A percentile compares a stretch with the other conserved stretches of the same genome.
Evolutionary conservation across 2,113 vertebrate species (phyloP).

Genomic region (Galemys pyrenaicus): DNA sequence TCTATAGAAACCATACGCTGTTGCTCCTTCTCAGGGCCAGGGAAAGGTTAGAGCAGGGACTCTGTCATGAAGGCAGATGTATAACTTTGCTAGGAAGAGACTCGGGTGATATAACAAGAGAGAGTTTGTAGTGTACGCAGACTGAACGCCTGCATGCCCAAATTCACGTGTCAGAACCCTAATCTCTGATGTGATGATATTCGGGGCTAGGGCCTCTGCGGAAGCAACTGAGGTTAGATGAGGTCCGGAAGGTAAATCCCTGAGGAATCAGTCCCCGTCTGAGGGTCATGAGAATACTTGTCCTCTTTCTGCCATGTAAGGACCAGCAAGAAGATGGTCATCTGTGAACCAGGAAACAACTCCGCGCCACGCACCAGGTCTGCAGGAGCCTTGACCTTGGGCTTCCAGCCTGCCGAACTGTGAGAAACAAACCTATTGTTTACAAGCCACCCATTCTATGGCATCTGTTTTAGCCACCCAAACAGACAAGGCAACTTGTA

Average conservation of each 20-base stretch:
- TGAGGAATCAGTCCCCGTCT: background rate
- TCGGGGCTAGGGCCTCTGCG: background rate
- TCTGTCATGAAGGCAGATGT: background rate
- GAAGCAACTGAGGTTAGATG: background rate
- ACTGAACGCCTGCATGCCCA: background rate
- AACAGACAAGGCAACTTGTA: background rate
- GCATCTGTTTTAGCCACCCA: background rate
- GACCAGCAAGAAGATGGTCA: background rate
- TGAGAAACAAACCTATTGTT: background rate
- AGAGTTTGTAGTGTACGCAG: background rate
- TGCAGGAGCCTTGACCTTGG: background rate
- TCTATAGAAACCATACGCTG: background rate
- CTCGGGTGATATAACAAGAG: background rate
- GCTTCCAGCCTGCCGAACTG: background rate
- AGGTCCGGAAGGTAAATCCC: background rate
- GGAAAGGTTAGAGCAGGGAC: background rate
- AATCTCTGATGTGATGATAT: background rate
- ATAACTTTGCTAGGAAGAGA: background rate
- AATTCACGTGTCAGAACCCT: background rate
- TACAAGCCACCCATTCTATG: background rate
- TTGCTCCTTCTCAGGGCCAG: background rate
- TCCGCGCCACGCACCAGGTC: background rate
- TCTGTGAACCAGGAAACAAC: background rate
- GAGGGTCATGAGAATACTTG: background rate
- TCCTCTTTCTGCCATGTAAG: background rate